A percentile compares a stretch with the other conserved stretches of the same genome.
phyloP scores from a whole-genome alignment of 2,888 invertebrate genomes.

The Gastrophysa polygoni region DNA sequence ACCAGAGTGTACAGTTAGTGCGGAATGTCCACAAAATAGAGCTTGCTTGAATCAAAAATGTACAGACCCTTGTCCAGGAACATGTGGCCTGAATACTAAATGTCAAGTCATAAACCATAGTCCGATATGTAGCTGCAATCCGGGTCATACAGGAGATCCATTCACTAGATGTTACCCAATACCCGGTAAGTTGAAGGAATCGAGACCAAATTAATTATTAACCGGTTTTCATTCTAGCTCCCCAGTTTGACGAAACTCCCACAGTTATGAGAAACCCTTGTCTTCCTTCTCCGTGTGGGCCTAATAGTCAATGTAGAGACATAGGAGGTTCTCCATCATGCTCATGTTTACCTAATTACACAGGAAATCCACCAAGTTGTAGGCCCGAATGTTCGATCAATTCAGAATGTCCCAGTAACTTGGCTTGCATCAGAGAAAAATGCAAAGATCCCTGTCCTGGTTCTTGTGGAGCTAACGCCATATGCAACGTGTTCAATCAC shows the following conservation, averaged over 20 bases:
- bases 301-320: conserved; percentile 68
- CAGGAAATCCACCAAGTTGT: conserved; percentile 75
- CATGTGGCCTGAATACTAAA: conserved; percentile 70
- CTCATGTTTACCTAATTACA: conserved; percentile 68
- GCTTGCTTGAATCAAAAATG: conserved; percentile 82
- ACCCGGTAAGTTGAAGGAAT: conserved; percentile 41
- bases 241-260: conserved; percentile 42
- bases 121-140: conserved; percentile 76
- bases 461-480: conserved; percentile 70
- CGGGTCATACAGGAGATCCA: conserved; percentile 70
- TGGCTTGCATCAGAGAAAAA: conserved; percentile 75
- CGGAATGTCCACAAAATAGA: conserved; percentile 74
- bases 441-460: conserved; percentile 77
- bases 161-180: conserved; percentile 66
- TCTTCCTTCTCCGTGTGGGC: conserved; percentile 73
- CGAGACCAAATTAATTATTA: conserved; percentile 3
- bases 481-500: conserved; percentile 71
- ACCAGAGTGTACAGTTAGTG: conserved; percentile 79
- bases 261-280: conserved; percentile 66
- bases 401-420: conserved; percentile 72
- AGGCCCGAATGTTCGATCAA: conserved; percentile 75
- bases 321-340: conserved; percentile 69
- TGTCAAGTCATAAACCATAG: conserved; percentile 81
- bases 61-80: conserved; percentile 74
- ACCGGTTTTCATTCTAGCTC: too few species aligned